Evolutionary conservation across 2,797 vertebrate genomes (phyloP), one percentile per base, ranked within the genome.

Genomic region (Cichlasoma orientale): DNA sequence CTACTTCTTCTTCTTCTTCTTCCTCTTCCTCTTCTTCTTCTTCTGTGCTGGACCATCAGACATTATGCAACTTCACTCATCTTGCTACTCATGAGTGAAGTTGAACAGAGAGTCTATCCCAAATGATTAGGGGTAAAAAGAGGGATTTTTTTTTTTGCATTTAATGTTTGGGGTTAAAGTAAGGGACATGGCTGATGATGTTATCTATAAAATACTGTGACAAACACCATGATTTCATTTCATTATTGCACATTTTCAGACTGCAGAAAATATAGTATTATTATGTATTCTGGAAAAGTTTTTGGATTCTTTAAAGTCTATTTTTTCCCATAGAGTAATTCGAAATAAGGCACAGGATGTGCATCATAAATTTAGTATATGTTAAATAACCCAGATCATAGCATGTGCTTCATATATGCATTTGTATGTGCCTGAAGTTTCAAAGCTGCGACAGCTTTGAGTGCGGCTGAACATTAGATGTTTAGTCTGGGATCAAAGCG

Each of bases 381-480:
- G n/a, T 21, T 53, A 11, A 21, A 53, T 21, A 53, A 53, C n/a
- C 19, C 19, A 53, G n/a, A 53, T 53, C 3, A 53, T 1, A n/a
- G 16, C 50, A 52, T 4, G 2, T 21, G n/a, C 7, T n/a, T 53
- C 19, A 53, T 21, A 21, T 21, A 11, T 44, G 16, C 59, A 66
- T 63, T 44, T 18, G 59, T 44, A 27, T 13, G 41, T 47, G 21
- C 10, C 47, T 74, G 19, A 77, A 56, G 4, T 73, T 72, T 74
- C 36, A 66, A 29, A 77, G 21, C 74, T 79, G 53, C 38, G 27
- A 78, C 73, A 61, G 78, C 73, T 57, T 76, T 80, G 6, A 58
- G 5, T 13, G 4, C 3, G 1, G 31, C 75, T 75, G 23, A 29
- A 80, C 18, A 19, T 33, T 29, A n/a, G 74, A 59, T 82, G 72